Percentiles rank a stretch among this genome's conserved stretches.
Evolutionary conservation across 2,888 invertebrate genomes (phyloP).

Genomic region (Pachymerium ferrugineum): DNA sequence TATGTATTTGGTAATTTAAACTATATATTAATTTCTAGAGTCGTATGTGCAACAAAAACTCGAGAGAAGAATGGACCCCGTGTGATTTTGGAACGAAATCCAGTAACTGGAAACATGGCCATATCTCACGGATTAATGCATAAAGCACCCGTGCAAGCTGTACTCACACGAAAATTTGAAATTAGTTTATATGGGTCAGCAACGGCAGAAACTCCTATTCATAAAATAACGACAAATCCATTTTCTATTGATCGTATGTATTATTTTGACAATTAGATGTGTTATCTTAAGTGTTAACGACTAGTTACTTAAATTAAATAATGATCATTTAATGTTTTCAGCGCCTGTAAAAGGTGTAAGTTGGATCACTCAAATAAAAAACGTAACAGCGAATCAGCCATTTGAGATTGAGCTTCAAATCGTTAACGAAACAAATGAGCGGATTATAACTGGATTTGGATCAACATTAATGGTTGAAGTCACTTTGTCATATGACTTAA

Average conservation of each 20-base stretch:
- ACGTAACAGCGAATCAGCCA: conserved; percentile 14
- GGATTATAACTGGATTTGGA: background rate
- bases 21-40: background rate
- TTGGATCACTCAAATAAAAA: background rate
- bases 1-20: background rate
- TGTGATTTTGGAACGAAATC: background rate
- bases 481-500: background rate
- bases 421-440: background rate
- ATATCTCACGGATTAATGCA: conserved; percentile 1
- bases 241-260: background rate
- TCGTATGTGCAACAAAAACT: background rate
- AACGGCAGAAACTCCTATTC: background rate
- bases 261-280: too few relatives aligned
- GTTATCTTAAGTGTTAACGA: too few relatives aligned
- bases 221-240: background rate
- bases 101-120: background rate
- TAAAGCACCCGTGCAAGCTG: background rate
- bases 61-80: background rate
- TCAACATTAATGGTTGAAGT: conserved; percentile 25
- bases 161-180: background rate
- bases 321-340: too few relatives aligned
- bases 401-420: background rate
- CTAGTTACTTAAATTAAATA: too few relatives aligned
- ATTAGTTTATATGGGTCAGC: background rate
- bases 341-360: background rate